Evolutionary conservation across 2,113 vertebrate species (phyloP).

Genomic region (Pipa parva): DNA sequence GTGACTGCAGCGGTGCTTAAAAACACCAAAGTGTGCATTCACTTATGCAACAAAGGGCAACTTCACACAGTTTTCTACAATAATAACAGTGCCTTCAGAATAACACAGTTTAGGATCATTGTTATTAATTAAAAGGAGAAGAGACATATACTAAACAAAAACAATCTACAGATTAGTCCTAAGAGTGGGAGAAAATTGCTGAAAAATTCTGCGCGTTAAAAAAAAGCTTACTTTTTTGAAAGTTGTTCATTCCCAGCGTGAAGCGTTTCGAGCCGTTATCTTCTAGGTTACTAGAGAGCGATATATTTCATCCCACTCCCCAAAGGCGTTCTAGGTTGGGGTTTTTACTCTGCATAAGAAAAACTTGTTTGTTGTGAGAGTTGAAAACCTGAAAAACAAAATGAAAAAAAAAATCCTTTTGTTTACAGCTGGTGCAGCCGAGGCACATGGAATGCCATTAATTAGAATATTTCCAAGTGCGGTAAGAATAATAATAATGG

Average conservation of each 20-base stretch:
- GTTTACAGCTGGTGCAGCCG: slow-evolving; percentile 70
- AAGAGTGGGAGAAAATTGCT: too few relatives aligned
- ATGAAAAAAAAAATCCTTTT: slow-evolving; percentile 52
- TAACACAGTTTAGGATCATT: too few relatives aligned
- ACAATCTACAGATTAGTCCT: too few relatives aligned
- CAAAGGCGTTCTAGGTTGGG: slow-evolving; percentile 14
- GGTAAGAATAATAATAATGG: slow-evolving; percentile 75
- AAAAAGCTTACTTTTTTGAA: too few relatives aligned
- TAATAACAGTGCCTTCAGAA: too few relatives aligned
- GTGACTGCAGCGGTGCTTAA: too few relatives aligned
- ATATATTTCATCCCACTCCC: slow-evolving; percentile 1
- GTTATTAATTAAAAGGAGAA: too few relatives aligned
- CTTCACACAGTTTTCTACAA: too few relatives aligned
- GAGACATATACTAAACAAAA: too few relatives aligned
- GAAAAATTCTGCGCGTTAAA: too few relatives aligned
- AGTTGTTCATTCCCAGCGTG: neutral
- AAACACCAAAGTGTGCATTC: too few relatives aligned
- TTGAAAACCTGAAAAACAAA: slow-evolving; percentile 54
- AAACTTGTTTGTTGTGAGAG: slow-evolving; percentile 54
- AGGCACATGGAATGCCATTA: slow-evolving; percentile 67
- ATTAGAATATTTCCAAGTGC: slow-evolving; percentile 75
- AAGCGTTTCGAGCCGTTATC: neutral
- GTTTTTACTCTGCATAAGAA: slow-evolving; percentile 21
- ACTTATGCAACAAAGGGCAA: too few relatives aligned
- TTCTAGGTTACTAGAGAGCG: neutral